Percentiles rank a stretch among this genome's conserved stretches.
Evolutionary conservation across 2,797 vertebrate genomes (phyloP).

Genomic region (Poecilia velifera): DNA sequence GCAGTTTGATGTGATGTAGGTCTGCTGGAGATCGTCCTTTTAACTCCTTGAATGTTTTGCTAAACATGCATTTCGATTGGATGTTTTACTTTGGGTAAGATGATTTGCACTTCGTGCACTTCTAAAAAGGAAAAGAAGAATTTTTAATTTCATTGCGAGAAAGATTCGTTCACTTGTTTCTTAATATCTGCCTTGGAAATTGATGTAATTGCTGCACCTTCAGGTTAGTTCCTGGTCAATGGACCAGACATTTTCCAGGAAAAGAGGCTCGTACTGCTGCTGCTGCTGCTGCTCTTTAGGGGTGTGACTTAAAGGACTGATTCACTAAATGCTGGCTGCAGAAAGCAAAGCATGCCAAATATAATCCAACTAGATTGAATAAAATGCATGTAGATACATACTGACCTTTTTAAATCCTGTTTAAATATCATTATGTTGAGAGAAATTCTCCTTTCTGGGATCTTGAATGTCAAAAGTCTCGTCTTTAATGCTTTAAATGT

Average conservation of each 20-base stretch:
- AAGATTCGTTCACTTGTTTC: not conserved
- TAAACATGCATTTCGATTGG: not conserved
- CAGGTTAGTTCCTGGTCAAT: constrained; percentile 35
- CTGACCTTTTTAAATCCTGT: not conserved
- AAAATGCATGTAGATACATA: not conserved
- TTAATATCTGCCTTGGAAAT: not conserved
- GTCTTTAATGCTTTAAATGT: not conserved
- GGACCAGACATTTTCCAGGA: not conserved
- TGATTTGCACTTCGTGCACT: not conserved
- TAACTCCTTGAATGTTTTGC: not conserved
- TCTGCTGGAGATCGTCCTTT: not conserved
- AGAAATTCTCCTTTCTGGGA: not conserved
- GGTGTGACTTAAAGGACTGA: not conserved
- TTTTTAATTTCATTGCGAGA: not conserved
- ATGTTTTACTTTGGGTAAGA: not conserved
- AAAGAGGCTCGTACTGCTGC: constrained; percentile 20
- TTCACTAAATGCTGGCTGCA: not conserved
- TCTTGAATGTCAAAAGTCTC: not conserved
- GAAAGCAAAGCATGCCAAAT: not conserved
- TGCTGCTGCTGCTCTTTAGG: not conserved
- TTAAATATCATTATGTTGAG: not conserved
- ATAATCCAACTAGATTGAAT: not conserved
- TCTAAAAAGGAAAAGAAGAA: not conserved
- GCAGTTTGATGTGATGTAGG: not conserved
- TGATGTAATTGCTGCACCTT: not conserved